phyloP scores from a whole-genome alignment of 2,888 invertebrate species.

The Sinelater perroti region DNA sequence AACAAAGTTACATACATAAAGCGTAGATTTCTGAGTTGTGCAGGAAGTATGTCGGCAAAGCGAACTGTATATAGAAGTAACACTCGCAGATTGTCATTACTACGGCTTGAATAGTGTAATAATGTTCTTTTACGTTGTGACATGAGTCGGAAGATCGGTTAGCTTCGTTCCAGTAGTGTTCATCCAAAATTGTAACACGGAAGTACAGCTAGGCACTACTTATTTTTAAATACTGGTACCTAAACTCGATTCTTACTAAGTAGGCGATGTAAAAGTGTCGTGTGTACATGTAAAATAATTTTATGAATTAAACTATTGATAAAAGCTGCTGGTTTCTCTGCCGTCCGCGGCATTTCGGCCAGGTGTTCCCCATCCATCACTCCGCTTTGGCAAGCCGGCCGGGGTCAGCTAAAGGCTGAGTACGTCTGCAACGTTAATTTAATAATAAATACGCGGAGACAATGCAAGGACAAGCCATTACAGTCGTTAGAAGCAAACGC shows the following conservation, averaged over 20 bases:
- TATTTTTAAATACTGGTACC: constrained; percentile 33
- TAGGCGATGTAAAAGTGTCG: constrained; percentile 49
- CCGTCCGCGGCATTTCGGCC: no score
- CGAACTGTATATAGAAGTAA: constrained; percentile 24
- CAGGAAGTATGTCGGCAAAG: constrained; percentile 4
- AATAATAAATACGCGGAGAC: constrained; percentile 22
- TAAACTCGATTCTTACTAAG: constrained; percentile 33
- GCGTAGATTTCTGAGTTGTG: constrained; percentile 12
- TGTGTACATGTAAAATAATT: constrained; percentile 61
- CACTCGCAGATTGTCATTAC: constrained; percentile 27
- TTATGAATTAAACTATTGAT: constrained; percentile 60
- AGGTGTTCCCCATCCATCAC: no score
- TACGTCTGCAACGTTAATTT: constrained; percentile 13
- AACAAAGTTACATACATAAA: constrained; percentile 25
- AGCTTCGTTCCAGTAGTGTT: constrained; percentile 9
- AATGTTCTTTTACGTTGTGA: constrained; percentile 19
- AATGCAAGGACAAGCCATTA: constrained; percentile 32
- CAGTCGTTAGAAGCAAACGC: constrained; percentile 18
- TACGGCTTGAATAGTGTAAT: constrained; percentile 17
- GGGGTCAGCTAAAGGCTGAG: constrained; percentile 11
- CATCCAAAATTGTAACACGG: constrained; percentile 17
- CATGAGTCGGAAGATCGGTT: constrained; percentile 6
- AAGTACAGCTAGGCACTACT: constrained; percentile 21
- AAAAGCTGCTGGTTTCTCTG: constrained; percentile 33
- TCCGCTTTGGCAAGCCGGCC: no score